Evolutionary conservation across 2,113 vertebrate species (phyloP), one percentile per base, ranked within the genome.

Genomic region (Corythaixoides concolor): DNA sequence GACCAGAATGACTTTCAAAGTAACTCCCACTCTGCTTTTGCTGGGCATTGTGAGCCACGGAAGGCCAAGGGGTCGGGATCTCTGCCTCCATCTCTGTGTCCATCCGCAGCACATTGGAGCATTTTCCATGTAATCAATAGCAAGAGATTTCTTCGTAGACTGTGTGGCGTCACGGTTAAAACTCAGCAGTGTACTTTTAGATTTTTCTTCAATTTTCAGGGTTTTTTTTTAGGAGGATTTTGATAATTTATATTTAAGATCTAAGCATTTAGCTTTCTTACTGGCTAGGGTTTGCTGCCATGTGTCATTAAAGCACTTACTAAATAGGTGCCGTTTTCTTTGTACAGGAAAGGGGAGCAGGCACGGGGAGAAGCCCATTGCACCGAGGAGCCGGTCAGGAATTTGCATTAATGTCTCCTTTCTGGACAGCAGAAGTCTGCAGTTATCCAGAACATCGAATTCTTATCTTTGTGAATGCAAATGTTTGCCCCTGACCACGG

Each of bases 241-340:
- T 87, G 81, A 90, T 91, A 56, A 30, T 85, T 95, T 95, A 0
- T 89, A 52, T 88, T 82, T 90, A 82, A 88, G 88, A 78, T 78
- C 74, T 68, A 58, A 85, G 92, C 88, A 27, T 85, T 87, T 82
- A 3, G 3, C 58, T 88, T 72, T 83, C 67, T 78, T 72, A 47
- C 15, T 47, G 62, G 43, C n/a, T 55, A 5, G 37, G n/a, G 76
- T 66, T 87, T 62, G 50, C 73, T 74, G 59, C 67, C 21, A 3
- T 28, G 43, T 63, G 24, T 41, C 56, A 89, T 73, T 89, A 77
- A 89, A 92, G 77, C 73, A 5, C 58, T 78, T 77, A 4, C 49
- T 56, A 52, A 60, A 49, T 8, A 79, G 85, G 53, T 72, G 62
- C 87, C 62, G 2, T 83, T 85, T 85, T 64, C 77, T 60, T 43